These are phyloP conservation scores for Thalassoma bifasciatum DNA, from an alignment of 2,113 vertebrate genomes.

Conservation along the genomic window DNA sequence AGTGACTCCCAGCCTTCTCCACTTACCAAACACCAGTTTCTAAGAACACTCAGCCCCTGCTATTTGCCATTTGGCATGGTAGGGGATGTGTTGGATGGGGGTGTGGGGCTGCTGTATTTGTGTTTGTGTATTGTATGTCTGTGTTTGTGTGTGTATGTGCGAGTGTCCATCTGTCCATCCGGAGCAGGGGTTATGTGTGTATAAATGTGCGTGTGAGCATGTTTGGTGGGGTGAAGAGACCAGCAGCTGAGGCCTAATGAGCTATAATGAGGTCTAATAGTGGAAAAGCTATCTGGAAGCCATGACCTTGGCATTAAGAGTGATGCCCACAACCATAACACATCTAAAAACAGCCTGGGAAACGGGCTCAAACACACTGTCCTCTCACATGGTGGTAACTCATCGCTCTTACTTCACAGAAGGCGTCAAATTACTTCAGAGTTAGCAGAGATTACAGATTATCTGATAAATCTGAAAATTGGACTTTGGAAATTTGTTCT, in stretches of 20 bases:
- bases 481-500: constrained; percentile 25
- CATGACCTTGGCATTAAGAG: constrained; percentile 80
- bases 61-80: constrained; percentile 73
- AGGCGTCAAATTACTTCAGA: constrained; percentile 67
- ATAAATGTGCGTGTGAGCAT: constrained; percentile 59
- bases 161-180: constrained; percentile 64
- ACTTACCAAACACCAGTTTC: constrained; percentile 82
- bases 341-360: constrained; percentile 81
- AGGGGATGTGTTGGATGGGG: constrained; percentile 39
- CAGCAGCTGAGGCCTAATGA: constrained; percentile 85
- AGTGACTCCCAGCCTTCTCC: constrained; percentile 79
- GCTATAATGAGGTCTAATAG: constrained; percentile 85
- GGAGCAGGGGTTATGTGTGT: constrained; percentile 45
- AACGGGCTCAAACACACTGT: constrained; percentile 62
- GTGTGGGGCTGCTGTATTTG: constrained; percentile 29
- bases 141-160: constrained; percentile 49
- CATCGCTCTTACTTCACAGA: constrained; percentile 55
- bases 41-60: constrained; percentile 73
- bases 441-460: constrained; percentile 64
- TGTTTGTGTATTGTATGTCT: constrained; percentile 62
- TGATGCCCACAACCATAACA: constrained; percentile 76
- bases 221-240: constrained; percentile 71
- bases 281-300: constrained; percentile 82
- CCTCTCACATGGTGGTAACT: constrained; percentile 61
- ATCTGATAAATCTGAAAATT: constrained; percentile 47